Evolutionary conservation across 2,113 vertebrate species (phyloP), one percentile per base, ranked within the genome.

Genomic region (Aegithalos caudatus): DNA sequence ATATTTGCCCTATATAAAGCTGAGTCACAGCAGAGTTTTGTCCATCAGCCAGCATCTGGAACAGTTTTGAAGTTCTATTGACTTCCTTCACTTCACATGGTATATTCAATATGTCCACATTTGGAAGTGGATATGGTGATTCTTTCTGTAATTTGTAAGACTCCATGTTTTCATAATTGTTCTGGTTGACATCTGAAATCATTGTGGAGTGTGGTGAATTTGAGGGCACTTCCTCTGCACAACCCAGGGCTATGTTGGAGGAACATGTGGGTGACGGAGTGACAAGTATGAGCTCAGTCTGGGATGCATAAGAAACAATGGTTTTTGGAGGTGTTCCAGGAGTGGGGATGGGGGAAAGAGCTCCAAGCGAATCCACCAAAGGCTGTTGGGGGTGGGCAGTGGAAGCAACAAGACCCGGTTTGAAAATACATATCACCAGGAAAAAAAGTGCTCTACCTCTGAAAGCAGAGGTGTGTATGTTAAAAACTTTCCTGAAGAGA

Each of bases 1-100:
- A 4, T 17, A 54, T 69, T 21, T 88, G 37, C 29, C 33, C 12
- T 48, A 3, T 33, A 40, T 71, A 60, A 86, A 51, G 28, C 48
- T 80, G 45, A 86, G 33, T 88, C 70, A 84, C 28, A 83, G 51
- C 12, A 62, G n/a, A 81, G 23, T 64, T 94, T 81, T 92, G 53
- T 40, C 61, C 1, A 1, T 61, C 58, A 64, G 42, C 48, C 37
- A 65, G 40, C 25, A 56, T 31, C 22, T 79, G 62, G 28, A 54
- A 48, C 10, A 37, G 12, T 45, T 88, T 69, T 64, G n/a, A 95
- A 50, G 14, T 71, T 72, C 11, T 53, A 22, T 18, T 37, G 31
- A 38, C n/a, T 45, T 61, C 9, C 31, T 64, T 88, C 22, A 28
- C 6, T 66, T 11, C 17, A n/a, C 5, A 12, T 51, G 35, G 8